Conservation (phyloP, 30 jellyfish, hydroid and myxozoan species). For the Cassiopea xamachana region DNA sequence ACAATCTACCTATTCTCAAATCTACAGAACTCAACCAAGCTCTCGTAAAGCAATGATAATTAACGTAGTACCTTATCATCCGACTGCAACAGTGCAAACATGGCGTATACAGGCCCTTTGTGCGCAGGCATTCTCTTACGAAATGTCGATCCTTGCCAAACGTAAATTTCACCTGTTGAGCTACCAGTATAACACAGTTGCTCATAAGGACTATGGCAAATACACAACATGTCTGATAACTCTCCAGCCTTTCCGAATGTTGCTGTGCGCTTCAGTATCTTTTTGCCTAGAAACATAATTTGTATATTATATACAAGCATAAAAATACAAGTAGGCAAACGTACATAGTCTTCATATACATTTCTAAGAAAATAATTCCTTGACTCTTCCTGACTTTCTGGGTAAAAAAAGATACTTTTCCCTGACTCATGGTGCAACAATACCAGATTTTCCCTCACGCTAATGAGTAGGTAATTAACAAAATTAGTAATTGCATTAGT, state of each 20-base stretch:
- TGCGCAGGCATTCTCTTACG: conserved; percentile 93
- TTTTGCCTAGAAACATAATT: conserved; percentile 37
- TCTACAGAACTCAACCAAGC: no score
- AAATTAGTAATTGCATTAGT: no score
- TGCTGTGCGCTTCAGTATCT: conserved; percentile 83
- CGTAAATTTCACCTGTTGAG: conserved; percentile 93
- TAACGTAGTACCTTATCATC: conserved; percentile 73
- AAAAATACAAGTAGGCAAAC: not conserved
- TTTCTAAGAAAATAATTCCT: no score
- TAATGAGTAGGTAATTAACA: no score
- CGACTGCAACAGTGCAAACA: conserved; percentile 90
- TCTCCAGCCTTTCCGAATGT: conserved; percentile 95
- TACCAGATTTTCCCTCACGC: no score
- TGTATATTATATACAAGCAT: not conserved
- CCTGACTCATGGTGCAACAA: no score
- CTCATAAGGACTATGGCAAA: conserved; percentile 89
- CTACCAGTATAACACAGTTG: conserved; percentile 85
- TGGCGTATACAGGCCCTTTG: conserved; percentile 95
- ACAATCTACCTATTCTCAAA: no score
- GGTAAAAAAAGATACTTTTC: no score
- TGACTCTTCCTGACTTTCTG: no score
- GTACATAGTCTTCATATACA: not conserved
- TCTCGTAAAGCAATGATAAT: no score
- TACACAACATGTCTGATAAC: conserved; percentile 83
- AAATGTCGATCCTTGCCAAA: conserved; percentile 93